A percentile compares a stretch with the other conserved stretches of the same genome.
Evolutionary conservation across 2,113 vertebrate species (phyloP).

Genomic region (Gnathonemus longibarbis): DNA sequence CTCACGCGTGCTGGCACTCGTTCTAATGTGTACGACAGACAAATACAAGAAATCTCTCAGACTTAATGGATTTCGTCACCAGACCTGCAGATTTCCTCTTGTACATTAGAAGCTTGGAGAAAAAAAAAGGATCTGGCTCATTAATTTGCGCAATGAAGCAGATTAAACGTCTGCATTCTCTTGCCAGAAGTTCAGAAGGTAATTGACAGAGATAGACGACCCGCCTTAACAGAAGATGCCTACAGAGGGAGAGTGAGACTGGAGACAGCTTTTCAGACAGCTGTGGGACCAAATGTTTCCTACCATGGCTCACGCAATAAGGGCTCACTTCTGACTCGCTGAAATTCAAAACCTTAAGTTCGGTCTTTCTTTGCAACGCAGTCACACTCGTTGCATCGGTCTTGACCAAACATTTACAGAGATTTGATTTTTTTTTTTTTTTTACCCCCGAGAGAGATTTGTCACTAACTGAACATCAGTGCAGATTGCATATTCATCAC

Average conservation of each 20-base stretch:
- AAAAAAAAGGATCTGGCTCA: background rate
- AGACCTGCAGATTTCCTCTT: background rate
- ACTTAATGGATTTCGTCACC: background rate
- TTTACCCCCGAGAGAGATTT: background rate
- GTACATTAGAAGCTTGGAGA: background rate
- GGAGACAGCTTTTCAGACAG: conserved; percentile 3
- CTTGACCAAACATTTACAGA: background rate
- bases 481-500: background rate
- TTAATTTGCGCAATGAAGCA: background rate
- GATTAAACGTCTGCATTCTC: background rate
- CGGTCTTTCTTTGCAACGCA: background rate
- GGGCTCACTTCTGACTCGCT: background rate
- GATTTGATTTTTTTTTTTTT: background rate
- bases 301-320: background rate
- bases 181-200: background rate
- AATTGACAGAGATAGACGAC: background rate
- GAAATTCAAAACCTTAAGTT: background rate
- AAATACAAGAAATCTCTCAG: background rate
- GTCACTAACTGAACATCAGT: background rate
- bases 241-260: background rate
- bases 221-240: background rate
- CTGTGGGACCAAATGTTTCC: background rate
- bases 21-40: background rate
- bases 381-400: background rate
- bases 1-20: background rate